Evolutionary conservation across 2,113 vertebrate species (phyloP), one percentile per base, ranked within the genome.

Genomic region (Caloenas nicobarica): DNA sequence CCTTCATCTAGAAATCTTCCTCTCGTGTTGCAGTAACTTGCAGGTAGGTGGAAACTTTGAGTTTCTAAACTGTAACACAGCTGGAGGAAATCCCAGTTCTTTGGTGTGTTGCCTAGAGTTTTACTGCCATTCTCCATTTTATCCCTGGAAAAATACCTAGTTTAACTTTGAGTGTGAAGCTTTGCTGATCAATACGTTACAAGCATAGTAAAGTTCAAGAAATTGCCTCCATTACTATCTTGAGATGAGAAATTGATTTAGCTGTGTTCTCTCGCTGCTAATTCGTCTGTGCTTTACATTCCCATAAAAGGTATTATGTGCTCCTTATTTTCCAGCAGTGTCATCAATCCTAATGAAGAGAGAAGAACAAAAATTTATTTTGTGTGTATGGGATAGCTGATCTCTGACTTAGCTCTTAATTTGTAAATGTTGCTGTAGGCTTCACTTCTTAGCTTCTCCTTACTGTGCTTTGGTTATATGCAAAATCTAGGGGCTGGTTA

Each of bases 161-260:
- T 85, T 95, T 81, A 91, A 79, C 48, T 85, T 81, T 50, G 56
- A 61, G n/a, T 28, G 16, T 82, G 54, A 87, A 91, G 66, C 78
- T 91, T 58, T 91, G 74, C 65, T 94, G 91, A 95, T 97, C 95
- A 80, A 95, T 97, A 87, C 7, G 5, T 81, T 95, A 91, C 89
- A 95, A 93, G 94, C 89, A 44, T 65, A 89, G 94, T 95, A 87
- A 95, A 95, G 91, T 95, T 96, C 87, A 94, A 94, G 89, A 92
- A 95, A 95, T 92, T 82, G 93, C 78, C 94, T 95, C 89, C 89
- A 94, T 96, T 97, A 93, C 91, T 78, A 77, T 94, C 81, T 85
- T 50, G 58, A 95, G 94, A 96, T 95, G 95, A 96, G 81, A 95
- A 97, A 97, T 96, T 95, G 95, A 97, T 97, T 96, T 94, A 93